Evolutionary conservation across 2,797 vertebrate species (phyloP).

Genomic region (Hypotaenidia philippensis): DNA sequence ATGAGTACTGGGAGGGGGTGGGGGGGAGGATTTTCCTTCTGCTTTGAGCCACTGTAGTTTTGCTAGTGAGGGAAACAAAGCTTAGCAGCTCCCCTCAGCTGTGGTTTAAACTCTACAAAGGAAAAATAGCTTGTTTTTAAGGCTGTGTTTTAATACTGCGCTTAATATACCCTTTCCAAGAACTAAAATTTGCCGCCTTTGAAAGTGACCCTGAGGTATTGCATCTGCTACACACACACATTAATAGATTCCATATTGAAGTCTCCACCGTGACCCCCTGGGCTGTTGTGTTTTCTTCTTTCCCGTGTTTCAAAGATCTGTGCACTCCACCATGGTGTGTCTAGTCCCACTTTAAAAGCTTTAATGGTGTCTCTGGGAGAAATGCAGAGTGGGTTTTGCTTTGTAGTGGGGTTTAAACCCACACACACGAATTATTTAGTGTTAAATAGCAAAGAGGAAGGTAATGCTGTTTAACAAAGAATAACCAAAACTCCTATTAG

Average conservation of each 20-base stretch:
- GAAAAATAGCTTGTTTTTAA: background rate
- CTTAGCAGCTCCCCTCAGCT: slow-evolving; percentile 6
- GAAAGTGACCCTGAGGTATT: slow-evolving; percentile 58
- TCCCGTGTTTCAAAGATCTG: background rate
- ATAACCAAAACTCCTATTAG: background rate
- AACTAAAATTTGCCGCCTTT: slow-evolving; percentile 33
- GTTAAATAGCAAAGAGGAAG: background rate
- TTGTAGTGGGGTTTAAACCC: background rate
- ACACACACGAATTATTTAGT: background rate
- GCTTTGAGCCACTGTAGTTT: background rate
- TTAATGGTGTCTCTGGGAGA: background rate
- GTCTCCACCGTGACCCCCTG: background rate
- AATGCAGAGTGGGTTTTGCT: background rate
- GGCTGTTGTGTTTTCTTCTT: slow-evolving; percentile 9
- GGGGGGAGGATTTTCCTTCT: background rate
- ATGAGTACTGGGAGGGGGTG: fast-evolving
- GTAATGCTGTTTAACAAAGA: background rate
- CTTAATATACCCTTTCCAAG: slow-evolving; percentile 51
- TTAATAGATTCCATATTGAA: slow-evolving; percentile 55
- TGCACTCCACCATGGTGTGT: background rate
- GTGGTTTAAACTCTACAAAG: background rate
- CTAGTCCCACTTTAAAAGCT: slow-evolving; percentile 12
- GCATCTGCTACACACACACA: slow-evolving; percentile 40
- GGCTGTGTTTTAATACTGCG: background rate
- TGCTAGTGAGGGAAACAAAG: background rate